Conservation (phyloP, 2,797 vertebrate species). For the Todus mexicanus region DNA sequence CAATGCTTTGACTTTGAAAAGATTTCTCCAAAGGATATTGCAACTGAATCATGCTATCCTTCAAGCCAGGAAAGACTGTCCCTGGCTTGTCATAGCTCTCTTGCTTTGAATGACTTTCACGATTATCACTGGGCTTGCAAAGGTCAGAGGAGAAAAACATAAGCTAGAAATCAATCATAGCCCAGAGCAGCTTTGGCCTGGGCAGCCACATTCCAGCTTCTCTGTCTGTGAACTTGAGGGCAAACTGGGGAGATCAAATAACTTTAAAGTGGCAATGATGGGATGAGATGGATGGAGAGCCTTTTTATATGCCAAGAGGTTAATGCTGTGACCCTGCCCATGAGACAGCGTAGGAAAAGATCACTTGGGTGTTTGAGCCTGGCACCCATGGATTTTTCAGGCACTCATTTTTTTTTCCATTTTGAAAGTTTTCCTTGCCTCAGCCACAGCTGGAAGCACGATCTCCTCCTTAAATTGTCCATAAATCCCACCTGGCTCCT, state of each 20-base stretch:
- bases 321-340: too few species aligned
- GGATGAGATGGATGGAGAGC: not conserved
- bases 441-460: not conserved
- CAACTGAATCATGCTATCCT: not conserved
- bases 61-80: not conserved
- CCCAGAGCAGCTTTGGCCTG: not conserved
- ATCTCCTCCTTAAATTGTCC: fast-evolving
- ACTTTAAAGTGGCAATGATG: not conserved
- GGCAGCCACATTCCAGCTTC: not conserved
- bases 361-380: not conserved
- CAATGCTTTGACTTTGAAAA: not conserved
- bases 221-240: not conserved
- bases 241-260: not conserved
- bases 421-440: not conserved
- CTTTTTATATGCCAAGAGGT: not conserved
- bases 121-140: not conserved
- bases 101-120: not conserved
- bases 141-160: slow-evolving; percentile 13
- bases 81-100: not conserved
- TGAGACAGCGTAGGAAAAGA: not conserved
- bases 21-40: not conserved
- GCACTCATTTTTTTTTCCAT: not conserved
- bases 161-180: slow-evolving; percentile 13
- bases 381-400: not conserved
- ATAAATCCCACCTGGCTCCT: not conserved